Evolutionary conservation across 1,140 invertebrate species (phyloP), one percentile per base, ranked within the genome.

Genomic region (Drosophila bocki): DNA sequence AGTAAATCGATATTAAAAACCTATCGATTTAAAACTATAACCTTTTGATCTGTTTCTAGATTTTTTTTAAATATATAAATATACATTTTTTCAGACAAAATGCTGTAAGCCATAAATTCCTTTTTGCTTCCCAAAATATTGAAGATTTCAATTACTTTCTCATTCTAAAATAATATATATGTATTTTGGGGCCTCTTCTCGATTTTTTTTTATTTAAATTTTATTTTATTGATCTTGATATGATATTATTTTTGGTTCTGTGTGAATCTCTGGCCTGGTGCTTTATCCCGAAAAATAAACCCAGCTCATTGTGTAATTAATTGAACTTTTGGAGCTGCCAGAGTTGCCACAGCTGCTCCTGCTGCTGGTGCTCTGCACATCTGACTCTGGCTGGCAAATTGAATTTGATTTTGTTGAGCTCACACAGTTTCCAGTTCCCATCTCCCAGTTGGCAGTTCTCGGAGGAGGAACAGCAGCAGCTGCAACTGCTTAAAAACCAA

Each of bases 231-330:
- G 0, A n/a, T 7, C 15, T 22, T 15, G 7, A 39, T 15, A 11
- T 9, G 19, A 0, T 22, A 39, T 39, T 39, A n/a, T 26, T 39
- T 56, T 56, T 26, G 19, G 53, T n/a, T 56, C 53, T 39, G 53
- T 56, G 35, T 39, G 19, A 39, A 11, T 56, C 13, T 15, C n/a
- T 42, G 50, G 9, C n/a, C 29, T 9, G 50, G 6, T 1, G 8
- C 19, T 37, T 37, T 54, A 39, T 56, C 44, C 8, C 39, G 51
- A 35, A 59, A 72, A 71, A 45, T 48, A 72, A 72, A 71, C 65
- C 50, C 42, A 26, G 67, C 81, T 81, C 67, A 68, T 80, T 85
- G 56, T 65, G 75, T 72, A 87, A 86, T 86, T 86, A 82, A 87
- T 86, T 71, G 83, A 78, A 64, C 44, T 67, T 48, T 41, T 17